Evolutionary conservation across 2,113 vertebrate genomes (phyloP), one percentile per base, ranked within the genome.

Genomic region (Notothenia coriiceps): DNA sequence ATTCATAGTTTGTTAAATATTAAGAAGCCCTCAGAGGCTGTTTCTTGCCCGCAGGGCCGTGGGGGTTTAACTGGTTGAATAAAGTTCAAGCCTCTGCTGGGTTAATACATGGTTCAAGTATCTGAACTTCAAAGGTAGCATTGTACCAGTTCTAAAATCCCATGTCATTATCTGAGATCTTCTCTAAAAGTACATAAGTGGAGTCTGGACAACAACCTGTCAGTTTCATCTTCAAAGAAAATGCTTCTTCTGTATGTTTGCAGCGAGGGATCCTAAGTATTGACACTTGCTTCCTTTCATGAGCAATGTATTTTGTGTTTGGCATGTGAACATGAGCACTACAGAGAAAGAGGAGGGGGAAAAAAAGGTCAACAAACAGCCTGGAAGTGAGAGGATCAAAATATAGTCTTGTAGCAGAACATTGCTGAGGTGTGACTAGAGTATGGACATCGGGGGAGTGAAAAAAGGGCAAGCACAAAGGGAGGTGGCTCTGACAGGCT

Each of bases 401-500:
- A 70, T 77, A 55, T 29, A 40, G 82, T 72, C 47, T 47, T 55
- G 68, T 59, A 44, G 76, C 63, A 63, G 61, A 74, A 47, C 63
- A 50, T 77, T 71, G 57, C 67, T 18, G 44, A 69, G 61, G 56
- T 57, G 33, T 80, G 87, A 86, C 80, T 59, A n/a, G 43, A 44
- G 54, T 59, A 75, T 69, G 74, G 84, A 73, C 56, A 60, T 55
- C 50, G 18, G 25, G 68, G 63, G 40, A 50, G 74, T 78, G 56
- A 86, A 83, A 85, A 56, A 76, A 86, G 79, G 74, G 56, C 52
- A 76, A 69, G 66, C 17, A 70, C 76, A 68, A 59, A 78, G 85
- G 66, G 73, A 88, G 70, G 64, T 68, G 62, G 60, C 72, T 79
- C 72, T 90, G 88, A 86, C 86, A 76, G 87, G 69, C 75, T 77